Conservation (phyloP, 2,888 invertebrate species). For the Pemphredon lugubris region DNA sequence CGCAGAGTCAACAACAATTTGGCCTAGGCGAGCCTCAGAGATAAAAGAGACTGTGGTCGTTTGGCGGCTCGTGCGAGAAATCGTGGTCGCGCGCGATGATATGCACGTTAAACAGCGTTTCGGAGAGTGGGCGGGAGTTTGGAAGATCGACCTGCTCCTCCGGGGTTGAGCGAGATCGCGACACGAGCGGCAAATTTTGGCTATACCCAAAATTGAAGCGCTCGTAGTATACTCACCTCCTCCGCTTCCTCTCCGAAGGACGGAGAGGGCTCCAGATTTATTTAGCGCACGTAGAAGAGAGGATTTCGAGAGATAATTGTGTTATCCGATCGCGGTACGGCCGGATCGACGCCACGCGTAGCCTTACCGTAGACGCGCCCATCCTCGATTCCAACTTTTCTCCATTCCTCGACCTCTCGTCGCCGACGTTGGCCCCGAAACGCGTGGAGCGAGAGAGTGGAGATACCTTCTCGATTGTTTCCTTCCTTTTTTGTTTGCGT, state of each 20-base stretch:
- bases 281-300: slow-evolving; percentile 20
- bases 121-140: slow-evolving; percentile 37
- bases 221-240: no score
- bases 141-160: slow-evolving; percentile 43
- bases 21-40: slow-evolving; percentile 80
- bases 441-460: slow-evolving; percentile 17
- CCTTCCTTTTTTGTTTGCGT: slow-evolving; percentile 25
- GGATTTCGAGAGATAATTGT: slow-evolving; percentile 25
- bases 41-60: slow-evolving; percentile 78
- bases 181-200: slow-evolving; percentile 25
- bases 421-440: not conserved
- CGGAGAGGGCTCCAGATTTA: not conserved
- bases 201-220: slow-evolving; percentile 29
- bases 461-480: slow-evolving; percentile 44
- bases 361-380: no score
- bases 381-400: slow-evolving; percentile 41
- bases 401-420: slow-evolving; percentile 12
- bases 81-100: slow-evolving; percentile 65
- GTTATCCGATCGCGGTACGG: slow-evolving; percentile 21
- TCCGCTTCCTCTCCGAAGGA: no score
- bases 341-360: no score
- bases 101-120: slow-evolving; percentile 52
- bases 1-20: slow-evolving; percentile 77
- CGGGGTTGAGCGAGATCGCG: slow-evolving; percentile 18
- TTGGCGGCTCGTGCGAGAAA: slow-evolving; percentile 76